A percentile compares a stretch with the other conserved stretches of the same genome.
These are phyloP conservation scores for Ferdinandea cuprea DNA, from an alignment of 2,888 invertebrate species.

Conservation along the genomic window DNA sequence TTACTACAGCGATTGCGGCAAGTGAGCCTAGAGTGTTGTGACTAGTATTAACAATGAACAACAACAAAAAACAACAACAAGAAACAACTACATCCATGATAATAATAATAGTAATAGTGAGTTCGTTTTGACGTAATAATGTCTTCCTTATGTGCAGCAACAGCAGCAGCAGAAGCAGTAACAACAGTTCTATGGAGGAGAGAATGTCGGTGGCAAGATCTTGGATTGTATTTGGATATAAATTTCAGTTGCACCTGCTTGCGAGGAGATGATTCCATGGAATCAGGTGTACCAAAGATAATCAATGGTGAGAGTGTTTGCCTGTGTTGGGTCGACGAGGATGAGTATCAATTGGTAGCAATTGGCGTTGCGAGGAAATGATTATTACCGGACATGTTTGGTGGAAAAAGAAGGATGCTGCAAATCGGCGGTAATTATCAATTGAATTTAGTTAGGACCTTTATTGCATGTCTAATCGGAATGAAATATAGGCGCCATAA, in stretches of 20 bases:
- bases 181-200: conserved; percentile 3
- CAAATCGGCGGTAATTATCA: conserved; percentile 56
- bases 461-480: neutral
- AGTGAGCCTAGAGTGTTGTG: conserved; percentile 52
- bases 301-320: conserved; percentile 36
- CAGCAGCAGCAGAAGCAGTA: conserved; percentile 9
- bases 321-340: neutral
- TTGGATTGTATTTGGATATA: conserved; percentile 56
- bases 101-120: conserved; percentile 66
- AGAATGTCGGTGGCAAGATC: conserved; percentile 43
- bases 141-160: conserved; percentile 57
- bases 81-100: conserved; percentile 43
- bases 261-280: conserved; percentile 44
- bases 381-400: conserved; percentile 61
- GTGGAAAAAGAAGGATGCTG: conserved; percentile 50
- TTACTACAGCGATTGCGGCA: conserved; percentile 37
- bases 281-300: conserved; percentile 59
- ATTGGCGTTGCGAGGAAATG: conserved; percentile 54
- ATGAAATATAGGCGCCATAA: neutral
- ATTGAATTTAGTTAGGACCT: conserved; percentile 30
- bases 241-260: conserved; percentile 59
- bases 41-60: conserved; percentile 64
- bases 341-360: conserved; percentile 25
- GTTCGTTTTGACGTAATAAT: conserved; percentile 67
- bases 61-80: conserved; percentile 45